A percentile compares a stretch with the other conserved stretches of the same genome.
Evolutionary conservation across 2,113 vertebrate species (phyloP).

Genomic region (Oncorhynchus gorbuscha): DNA sequence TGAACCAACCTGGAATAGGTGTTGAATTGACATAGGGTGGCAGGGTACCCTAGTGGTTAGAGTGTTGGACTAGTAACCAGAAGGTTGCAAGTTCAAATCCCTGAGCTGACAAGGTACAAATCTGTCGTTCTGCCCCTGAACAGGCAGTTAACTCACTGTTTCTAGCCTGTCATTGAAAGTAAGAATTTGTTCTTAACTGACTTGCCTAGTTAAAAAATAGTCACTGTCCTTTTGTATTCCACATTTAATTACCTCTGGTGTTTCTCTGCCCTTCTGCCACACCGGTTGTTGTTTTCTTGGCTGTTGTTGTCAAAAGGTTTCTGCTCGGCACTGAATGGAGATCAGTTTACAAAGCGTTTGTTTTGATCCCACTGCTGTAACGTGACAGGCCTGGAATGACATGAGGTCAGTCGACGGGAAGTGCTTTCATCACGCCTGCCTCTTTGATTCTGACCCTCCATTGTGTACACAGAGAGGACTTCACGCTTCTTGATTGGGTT

Average conservation of each 20-base stretch:
- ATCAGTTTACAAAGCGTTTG: conserved; percentile 66
- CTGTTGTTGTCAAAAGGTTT: conserved; percentile 44
- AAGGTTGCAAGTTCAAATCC: too few relatives aligned
- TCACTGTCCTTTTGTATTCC: too few relatives aligned
- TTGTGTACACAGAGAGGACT: conserved; percentile 52
- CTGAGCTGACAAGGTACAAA: too few relatives aligned
- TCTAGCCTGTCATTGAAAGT: too few relatives aligned
- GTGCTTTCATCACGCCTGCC: conserved; percentile 57
- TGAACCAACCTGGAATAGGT: too few relatives aligned
- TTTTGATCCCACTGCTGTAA: conserved; percentile 51
- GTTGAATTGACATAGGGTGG: too few relatives aligned
- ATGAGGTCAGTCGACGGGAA: conserved; percentile 59
- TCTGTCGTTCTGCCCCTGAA: too few relatives aligned
- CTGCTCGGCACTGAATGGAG: conserved; percentile 58
- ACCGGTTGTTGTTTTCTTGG: conserved; percentile 57
- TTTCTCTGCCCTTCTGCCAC: conserved; percentile 50
- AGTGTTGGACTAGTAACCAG: too few relatives aligned
- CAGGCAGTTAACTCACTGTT: too few relatives aligned
- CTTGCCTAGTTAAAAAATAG: too few relatives aligned
- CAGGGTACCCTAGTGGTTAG: too few relatives aligned
- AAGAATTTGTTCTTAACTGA: too few relatives aligned
- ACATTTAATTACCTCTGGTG: conserved; percentile 5
- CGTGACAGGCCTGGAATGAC: conserved; percentile 38
- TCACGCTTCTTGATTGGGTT: conserved; percentile 42
- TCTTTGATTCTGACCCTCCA: conserved; percentile 46